Percentiles rank a stretch among this genome's conserved stretches.
These are phyloP conservation scores for Cosmia trapezina DNA, from an alignment of 2,888 invertebrate genomes.

Conservation along the genomic window DNA sequence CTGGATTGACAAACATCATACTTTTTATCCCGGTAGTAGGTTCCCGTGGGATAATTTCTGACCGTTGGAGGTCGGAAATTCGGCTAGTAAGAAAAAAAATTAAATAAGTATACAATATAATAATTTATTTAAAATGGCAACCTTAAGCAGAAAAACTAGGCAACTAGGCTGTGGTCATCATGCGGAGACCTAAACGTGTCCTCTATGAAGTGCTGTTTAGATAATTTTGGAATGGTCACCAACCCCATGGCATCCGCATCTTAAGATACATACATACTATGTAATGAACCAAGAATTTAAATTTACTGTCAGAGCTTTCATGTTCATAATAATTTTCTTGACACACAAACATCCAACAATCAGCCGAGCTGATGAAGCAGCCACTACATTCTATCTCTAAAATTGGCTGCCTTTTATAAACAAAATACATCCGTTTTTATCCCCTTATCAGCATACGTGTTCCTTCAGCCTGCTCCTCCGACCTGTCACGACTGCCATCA, in stretches of 20 bases:
- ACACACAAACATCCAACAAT: background rate
- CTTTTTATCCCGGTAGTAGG: too few species aligned
- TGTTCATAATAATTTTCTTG: background rate
- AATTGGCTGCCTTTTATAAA: constrained; percentile 40
- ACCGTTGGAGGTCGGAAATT: too few species aligned
- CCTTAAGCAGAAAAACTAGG: background rate
- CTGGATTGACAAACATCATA: too few species aligned
- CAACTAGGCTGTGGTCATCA: too few species aligned
- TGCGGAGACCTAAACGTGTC: background rate
- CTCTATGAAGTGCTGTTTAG: background rate
- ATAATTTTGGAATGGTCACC: background rate
- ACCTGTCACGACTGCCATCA: constrained; percentile 67
- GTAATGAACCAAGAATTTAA: background rate
- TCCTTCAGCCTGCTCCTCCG: constrained; percentile 44
- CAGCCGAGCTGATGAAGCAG: constrained; percentile 13
- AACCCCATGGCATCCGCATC: background rate
- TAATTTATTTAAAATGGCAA: too few species aligned
- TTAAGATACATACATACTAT: too few species aligned
- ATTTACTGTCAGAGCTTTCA: background rate
- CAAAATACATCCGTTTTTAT: constrained; percentile 52
- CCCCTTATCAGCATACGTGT: constrained; percentile 59
- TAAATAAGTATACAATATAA: too few species aligned
- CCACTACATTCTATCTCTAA: constrained; percentile 5
- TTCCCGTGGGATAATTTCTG: too few species aligned
- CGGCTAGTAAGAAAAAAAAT: too few species aligned